Base-by-base conservation (phyloP, 1,140 invertebrate species). In the Drosophila jambulina region DNA sequence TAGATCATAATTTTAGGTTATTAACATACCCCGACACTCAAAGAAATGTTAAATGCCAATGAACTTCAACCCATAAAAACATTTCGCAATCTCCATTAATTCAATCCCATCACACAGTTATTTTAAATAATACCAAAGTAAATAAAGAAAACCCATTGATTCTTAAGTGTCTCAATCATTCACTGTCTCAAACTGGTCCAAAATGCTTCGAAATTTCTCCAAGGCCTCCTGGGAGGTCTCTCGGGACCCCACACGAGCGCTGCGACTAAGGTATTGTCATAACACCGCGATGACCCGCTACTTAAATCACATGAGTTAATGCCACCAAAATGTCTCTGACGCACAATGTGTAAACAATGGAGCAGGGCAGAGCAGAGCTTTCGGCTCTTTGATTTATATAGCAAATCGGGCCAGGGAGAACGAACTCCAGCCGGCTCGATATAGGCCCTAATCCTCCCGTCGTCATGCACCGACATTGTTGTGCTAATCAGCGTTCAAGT, bases 401-500 rank as follows among this genome's bases (percentile, higher is more conserved):
- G 64, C n/a, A 57, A 54, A 29, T 74, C 63, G 40, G 48, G 6
- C 17, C 15, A 48, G 38, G 61, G 70, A 71, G 58, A 75, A 75
- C 80, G 63, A 74, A 69, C 59, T 68, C 77, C 75, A 56, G 29
- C 51, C 56, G 48, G 13, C 59, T 60, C 25, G 65, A 49, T 54
- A 43, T 51, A 60, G 53, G 38, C 74, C 67, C 54, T 90, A 90
- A 90, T 88, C 84, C 85, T 88, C 65, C 69, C 36, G 49, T 74
- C 81, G 67, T 67, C 63, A 71, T 71, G 67, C 69, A 72, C 67
- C 85, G 85, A 91, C 85, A 86, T 90, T 90, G 85, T 90, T 90
- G 85, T 90, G 85, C 85, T 90, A 90, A 90, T 90, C 85, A 90
- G 85, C 78, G 78, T 90, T 85, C 86, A 90, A 90, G 81, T 90